Conservation (phyloP, 2,113 vertebrate genomes). For the Colinus virginianus region DNA sequence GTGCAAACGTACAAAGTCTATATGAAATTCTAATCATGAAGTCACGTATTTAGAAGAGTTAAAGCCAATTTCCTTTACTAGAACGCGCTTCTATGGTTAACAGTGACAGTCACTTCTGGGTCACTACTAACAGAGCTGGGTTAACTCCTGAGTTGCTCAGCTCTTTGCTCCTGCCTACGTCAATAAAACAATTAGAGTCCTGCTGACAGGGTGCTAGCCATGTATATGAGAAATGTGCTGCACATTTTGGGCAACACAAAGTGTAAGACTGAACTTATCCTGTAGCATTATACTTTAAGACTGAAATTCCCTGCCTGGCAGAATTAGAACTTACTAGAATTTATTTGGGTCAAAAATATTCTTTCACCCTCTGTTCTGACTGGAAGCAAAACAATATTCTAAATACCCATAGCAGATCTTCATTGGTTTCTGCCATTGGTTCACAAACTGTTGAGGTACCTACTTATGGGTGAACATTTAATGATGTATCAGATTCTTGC, state of each 20-base stretch:
- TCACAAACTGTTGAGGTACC: conserved; percentile 60
- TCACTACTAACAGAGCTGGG: conserved; percentile 15
- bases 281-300: neutral
- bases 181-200: conserved; percentile 28
- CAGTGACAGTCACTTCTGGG: neutral
- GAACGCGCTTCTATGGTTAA: neutral
- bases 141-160: neutral
- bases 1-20: neutral
- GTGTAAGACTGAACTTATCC: neutral
- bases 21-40: neutral
- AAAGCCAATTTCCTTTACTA: neutral
- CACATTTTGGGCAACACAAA: neutral
- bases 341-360: conserved; percentile 23
- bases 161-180: conserved; percentile 11
- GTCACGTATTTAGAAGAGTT: neutral
- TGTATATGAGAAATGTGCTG: neutral
- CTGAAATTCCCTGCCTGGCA: conserved; percentile 9
- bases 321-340: conserved; percentile 15
- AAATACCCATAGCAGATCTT: conserved; percentile 44
- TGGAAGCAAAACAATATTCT: conserved; percentile 52
- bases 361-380: conserved; percentile 16
- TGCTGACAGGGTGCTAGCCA: neutral
- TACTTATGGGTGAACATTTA: conserved; percentile 46
- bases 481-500: conserved; percentile 48
- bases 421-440: conserved; percentile 46